These are phyloP conservation scores for Heliornis fulica DNA, from an alignment of 2,113 vertebrate genomes.

Conservation along the genomic window DNA sequence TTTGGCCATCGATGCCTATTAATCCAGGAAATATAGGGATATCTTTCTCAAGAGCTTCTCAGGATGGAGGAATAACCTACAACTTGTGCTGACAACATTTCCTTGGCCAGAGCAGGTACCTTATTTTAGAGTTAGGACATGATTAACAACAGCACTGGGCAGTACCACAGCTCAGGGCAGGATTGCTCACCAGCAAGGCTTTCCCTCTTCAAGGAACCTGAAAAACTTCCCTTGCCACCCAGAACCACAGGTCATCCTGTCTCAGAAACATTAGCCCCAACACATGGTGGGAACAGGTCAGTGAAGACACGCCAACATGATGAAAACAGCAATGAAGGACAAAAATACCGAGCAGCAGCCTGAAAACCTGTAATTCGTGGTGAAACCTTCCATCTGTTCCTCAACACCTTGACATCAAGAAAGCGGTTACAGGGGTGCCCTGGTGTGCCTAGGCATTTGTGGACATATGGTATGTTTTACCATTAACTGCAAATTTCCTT, in stretches of 20 bases:
- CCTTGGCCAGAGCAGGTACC: not conserved
- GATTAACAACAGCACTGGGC: slow-evolving; percentile 5
- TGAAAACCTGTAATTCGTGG: slow-evolving; percentile 33
- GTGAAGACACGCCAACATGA: slow-evolving; percentile 32
- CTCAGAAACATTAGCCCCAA: slow-evolving; percentile 16
- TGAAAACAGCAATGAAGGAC: slow-evolving; percentile 42
- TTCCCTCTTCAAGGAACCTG: not conserved
- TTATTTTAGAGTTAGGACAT: slow-evolving; percentile 36
- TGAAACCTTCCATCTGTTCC: slow-evolving; percentile 49
- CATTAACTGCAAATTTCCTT: slow-evolving; percentile 39
- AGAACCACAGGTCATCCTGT: slow-evolving; percentile 34
- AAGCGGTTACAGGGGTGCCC: slow-evolving; percentile 2
- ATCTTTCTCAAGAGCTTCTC: slow-evolving; percentile 22
- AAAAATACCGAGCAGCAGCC: slow-evolving; percentile 52
- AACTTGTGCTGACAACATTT: slow-evolving; percentile 50
- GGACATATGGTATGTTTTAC: slow-evolving; percentile 30
- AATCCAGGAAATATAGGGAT: slow-evolving; percentile 33
- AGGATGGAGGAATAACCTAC: not conserved
- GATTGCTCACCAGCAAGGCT: not conserved
- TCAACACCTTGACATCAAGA: slow-evolving; percentile 41
- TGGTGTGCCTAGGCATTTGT: not conserved
- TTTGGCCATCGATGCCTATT: not conserved
- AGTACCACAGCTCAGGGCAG: slow-evolving; percentile 33
- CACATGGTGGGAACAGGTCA: not conserved
- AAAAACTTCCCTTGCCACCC: slow-evolving; percentile 32